Evolutionary conservation across 1,140 invertebrate species (phyloP), one percentile per base, ranked within the genome.

Genomic region (Hypsibius dujardini): DNA sequence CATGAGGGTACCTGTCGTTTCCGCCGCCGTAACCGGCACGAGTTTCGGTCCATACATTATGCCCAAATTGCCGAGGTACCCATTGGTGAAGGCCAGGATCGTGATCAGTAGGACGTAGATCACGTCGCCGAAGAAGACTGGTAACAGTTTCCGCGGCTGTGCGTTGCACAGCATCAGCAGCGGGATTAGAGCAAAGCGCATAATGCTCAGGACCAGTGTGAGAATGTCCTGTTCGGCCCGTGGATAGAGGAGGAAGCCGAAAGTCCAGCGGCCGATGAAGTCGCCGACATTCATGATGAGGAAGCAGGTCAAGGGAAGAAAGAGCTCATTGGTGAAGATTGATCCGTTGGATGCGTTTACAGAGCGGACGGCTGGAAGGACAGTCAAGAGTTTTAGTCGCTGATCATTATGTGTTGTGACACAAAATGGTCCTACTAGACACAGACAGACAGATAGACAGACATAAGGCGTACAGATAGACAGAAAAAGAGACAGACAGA

Each of bases 231-330:
- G 45, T 2, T 47, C 60, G 7, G 12, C 74, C 81, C 78, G 82
- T 81, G 90, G 88, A 82, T 84, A 83, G 75, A 86, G 82, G 46
- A 88, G 73, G 75, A 84, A 82, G 47, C 88, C 87, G 71, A 88
- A 86, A 14, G 88, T 77, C 15, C 90, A 78, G 75, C 92, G 81
- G 14, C 93, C 92, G 46, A 86, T 76, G 76, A 91, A 92, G 81
- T 96, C 93, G n/a, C 87, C 88, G 60, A 85, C 82, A 79, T 90
- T 94, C 78, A 93, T 94, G 73, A 92, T 82, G 12, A 96, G 81
- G 79, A 93, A 96, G 70, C 90, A 89, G 0, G 91, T 86, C 7
- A 95, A 89, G 2, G 91, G 90, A 73, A 90, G 85, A 80, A 92
- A 96, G 77, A 88, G 92, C 72, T 87, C 83, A 79, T 89, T 89